phyloP scores from a whole-genome alignment of 2,113 vertebrate genomes.

The Ranitomeya imitator region DNA sequence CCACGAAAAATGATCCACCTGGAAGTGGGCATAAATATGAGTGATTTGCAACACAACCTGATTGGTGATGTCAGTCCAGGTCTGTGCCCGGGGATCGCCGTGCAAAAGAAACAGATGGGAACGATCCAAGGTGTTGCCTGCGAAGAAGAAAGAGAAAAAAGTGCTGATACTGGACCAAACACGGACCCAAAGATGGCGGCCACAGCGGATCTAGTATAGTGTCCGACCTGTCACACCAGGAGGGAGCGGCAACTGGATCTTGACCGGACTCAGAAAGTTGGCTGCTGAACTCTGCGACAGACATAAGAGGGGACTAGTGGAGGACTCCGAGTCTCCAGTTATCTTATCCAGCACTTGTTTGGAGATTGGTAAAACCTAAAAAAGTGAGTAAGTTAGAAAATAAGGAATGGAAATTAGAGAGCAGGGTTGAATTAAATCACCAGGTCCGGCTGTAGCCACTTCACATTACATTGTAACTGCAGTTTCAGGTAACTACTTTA shows the following conservation, averaged over 20 bases:
- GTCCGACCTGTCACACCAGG: slow-evolving; percentile 83
- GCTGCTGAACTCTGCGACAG: slow-evolving; percentile 80
- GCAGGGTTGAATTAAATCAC: neutral
- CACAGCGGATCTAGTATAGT: neutral
- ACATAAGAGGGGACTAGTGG: slow-evolving; percentile 82
- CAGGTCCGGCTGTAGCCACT: neutral
- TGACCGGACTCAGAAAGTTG: slow-evolving; percentile 85
- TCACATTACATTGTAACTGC: neutral
- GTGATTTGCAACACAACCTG: slow-evolving; percentile 84
- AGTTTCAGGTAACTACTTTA: too few species aligned
- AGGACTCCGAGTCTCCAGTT: slow-evolving; percentile 69
- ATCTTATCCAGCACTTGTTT: slow-evolving; percentile 74
- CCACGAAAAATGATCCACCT: slow-evolving; percentile 93
- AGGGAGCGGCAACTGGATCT: slow-evolving; percentile 90
- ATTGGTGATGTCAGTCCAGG: slow-evolving; percentile 89
- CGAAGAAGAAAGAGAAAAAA: neutral
- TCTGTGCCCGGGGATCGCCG: slow-evolving; percentile 77
- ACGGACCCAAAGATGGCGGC: too few species aligned
- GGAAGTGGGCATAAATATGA: slow-evolving; percentile 89
- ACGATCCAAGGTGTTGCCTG: slow-evolving; percentile 82
- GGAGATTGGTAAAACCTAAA: slow-evolving; percentile 81
- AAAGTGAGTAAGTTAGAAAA: neutral
- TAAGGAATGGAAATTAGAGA: neutral
- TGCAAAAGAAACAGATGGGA: slow-evolving; percentile 83
- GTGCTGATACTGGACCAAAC: neutral